Percentiles rank a stretch among this genome's conserved stretches.
Conservation (phyloP, 1,140 invertebrate genomes). For the Arion vulgaris region DNA sequence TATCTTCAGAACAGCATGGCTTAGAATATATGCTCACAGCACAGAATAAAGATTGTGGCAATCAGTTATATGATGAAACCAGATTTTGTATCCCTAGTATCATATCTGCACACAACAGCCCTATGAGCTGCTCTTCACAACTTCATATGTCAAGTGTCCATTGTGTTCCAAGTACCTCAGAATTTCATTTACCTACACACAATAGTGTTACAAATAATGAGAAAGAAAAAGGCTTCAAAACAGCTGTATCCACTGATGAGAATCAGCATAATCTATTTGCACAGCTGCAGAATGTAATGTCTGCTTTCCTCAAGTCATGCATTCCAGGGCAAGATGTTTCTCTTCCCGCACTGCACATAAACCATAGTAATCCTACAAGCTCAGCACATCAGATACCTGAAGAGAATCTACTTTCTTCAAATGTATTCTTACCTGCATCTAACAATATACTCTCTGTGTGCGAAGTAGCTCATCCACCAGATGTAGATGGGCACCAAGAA, state of each 20-base stretch:
- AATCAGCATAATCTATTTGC: not conserved
- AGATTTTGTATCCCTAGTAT: not conserved
- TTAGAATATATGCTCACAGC: not conserved
- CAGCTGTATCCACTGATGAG: not conserved
- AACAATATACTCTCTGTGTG: not conserved
- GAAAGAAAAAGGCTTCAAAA: not conserved
- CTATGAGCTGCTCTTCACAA: not conserved
- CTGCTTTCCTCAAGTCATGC: not conserved
- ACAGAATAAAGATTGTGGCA: not conserved
- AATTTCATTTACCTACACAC: not conserved
- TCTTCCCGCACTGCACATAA: not conserved
- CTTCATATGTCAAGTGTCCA: not conserved
- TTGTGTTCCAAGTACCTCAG: not conserved
- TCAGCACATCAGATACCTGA: not conserved
- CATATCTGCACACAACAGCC: not conserved
- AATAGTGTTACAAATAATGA: not conserved
- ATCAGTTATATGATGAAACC: not conserved
- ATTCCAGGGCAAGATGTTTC: not conserved
- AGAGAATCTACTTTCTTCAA: not conserved
- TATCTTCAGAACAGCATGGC: not conserved
- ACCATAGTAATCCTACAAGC: not conserved
- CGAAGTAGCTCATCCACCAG: not conserved
- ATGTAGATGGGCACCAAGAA: not conserved
- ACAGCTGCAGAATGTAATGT: slow-evolving; percentile 2
- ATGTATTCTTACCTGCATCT: not conserved